Base-by-base conservation (phyloP, 2,797 vertebrate species). In the Eidolon dupreanum region DNA sequence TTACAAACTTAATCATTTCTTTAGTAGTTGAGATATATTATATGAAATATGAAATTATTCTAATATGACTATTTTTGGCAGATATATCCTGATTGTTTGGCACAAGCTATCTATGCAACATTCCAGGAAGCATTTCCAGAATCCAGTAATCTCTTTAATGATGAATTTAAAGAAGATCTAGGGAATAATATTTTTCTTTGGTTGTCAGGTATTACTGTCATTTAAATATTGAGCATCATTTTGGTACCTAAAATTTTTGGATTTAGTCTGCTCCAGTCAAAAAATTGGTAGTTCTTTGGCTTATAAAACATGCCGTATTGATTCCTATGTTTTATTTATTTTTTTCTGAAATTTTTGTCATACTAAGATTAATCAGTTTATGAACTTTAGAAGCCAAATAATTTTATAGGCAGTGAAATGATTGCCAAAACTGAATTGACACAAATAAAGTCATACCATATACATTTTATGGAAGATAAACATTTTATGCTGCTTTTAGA, bases 61-160 rank as follows among this genome's bases (percentile, higher is more conserved):
- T 93, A 87, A 22, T 51, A 26, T 89, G 70, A 91, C 24, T 85
- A 16, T 97, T 96, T 85, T 97, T 96, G 75, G 43, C 95, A 98
- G 98, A 51, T 98, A 0, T 98, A 98, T 95, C 97, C 98, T 97
- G 94, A 97, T 87, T 98, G 93, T 86, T 96, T 98, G 91, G 87
- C 98, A 65, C 97, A 98, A 96, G 96, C 98, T 31, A 95, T 98
- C 94, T 98, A 92, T 95, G 55, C 85, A 31, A 24, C 95, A 95
- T 98, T 99, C 95, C 98, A 93, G 73, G 93, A 96, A 97, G 93
- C 97, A 68, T 98, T 98, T 98, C 97, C 97, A 95, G 94, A 98
- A 79, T 98, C 96, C 53, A 26, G 53, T 87, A 8, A 83, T n/a
- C 65, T 70, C 81, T 98, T 98, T 96, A 96, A 97, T 97, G 94